Conservation (phyloP, 2,797 vertebrate genomes). For the Myiotriccus ornatus region DNA sequence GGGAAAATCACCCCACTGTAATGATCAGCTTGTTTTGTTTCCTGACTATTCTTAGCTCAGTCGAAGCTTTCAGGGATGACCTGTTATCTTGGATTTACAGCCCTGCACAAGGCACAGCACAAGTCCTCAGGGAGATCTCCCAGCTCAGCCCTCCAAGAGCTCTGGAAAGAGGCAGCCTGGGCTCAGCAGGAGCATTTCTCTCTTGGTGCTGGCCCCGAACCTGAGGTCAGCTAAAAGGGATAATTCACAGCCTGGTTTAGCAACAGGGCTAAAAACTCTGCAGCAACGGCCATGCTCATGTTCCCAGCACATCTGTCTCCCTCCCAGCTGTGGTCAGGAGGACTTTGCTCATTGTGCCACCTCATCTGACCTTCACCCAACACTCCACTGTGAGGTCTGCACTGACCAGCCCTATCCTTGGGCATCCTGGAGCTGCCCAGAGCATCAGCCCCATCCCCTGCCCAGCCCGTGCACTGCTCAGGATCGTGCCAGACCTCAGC, state of each 20-base stretch:
- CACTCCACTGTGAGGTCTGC: neutral
- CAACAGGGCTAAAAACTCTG: neutral
- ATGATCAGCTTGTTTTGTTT: neutral
- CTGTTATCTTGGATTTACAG: neutral
- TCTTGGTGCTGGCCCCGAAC: neutral
- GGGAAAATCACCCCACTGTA: neutral
- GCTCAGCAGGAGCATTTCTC: neutral
- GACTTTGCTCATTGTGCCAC: neutral
- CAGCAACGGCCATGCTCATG: neutral
- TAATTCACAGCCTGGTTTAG: neutral
- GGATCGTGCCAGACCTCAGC: neutral
- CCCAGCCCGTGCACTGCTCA: neutral
- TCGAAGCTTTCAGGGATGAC: neutral
- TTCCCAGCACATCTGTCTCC: neutral
- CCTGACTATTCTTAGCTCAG: neutral
- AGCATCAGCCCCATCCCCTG: neutral
- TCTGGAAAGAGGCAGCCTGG: neutral
- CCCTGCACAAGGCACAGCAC: neutral
- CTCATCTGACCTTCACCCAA: neutral
- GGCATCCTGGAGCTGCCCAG: neutral
- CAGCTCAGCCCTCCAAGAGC: neutral
- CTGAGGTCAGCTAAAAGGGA: neutral
- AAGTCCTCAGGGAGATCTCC: neutral
- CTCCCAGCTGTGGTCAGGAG: neutral
- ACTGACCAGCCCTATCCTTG: neutral